Percentiles rank a stretch among this genome's conserved stretches.
phyloP scores from a whole-genome alignment of 2,797 vertebrate species.

The Microctenopoma steveboyesi region DNA sequence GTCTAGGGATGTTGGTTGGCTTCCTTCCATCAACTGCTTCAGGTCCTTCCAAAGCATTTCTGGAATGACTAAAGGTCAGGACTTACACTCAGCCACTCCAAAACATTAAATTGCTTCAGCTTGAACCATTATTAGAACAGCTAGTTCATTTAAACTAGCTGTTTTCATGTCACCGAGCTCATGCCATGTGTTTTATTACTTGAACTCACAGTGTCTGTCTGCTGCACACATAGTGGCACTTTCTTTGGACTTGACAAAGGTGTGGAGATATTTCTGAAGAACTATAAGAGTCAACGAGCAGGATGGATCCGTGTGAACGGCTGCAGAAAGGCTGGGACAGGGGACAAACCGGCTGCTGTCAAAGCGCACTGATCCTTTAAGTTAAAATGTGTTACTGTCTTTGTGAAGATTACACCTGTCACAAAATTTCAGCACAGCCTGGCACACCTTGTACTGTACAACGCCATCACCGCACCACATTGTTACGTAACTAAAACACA shows the following conservation, averaged over 20 bases:
- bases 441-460: not conserved
- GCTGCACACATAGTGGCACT: not conserved
- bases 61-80: too few species aligned
- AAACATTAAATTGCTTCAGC: too few species aligned
- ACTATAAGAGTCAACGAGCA: too few species aligned
- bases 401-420: slow-evolving; percentile 6
- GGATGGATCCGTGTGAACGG: slow-evolving; percentile 15
- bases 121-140: too few species aligned
- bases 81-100: too few species aligned
- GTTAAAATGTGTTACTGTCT: not conserved
- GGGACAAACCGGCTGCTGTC: slow-evolving; percentile 11
- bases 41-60: too few species aligned
- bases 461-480: not conserved
- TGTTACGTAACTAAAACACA: not conserved
- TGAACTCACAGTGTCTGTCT: not conserved
- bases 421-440: slow-evolving; percentile 3
- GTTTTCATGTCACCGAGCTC: not conserved
- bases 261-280: too few species aligned
- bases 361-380: slow-evolving; percentile 15
- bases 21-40: too few species aligned
- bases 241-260: slow-evolving; percentile 5
- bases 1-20: not conserved
- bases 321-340: slow-evolving; percentile 12
- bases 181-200: not conserved
- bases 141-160: too few species aligned